phyloP scores from a whole-genome alignment of 2,888 invertebrate species.

The Eupithecia subumbrata region DNA sequence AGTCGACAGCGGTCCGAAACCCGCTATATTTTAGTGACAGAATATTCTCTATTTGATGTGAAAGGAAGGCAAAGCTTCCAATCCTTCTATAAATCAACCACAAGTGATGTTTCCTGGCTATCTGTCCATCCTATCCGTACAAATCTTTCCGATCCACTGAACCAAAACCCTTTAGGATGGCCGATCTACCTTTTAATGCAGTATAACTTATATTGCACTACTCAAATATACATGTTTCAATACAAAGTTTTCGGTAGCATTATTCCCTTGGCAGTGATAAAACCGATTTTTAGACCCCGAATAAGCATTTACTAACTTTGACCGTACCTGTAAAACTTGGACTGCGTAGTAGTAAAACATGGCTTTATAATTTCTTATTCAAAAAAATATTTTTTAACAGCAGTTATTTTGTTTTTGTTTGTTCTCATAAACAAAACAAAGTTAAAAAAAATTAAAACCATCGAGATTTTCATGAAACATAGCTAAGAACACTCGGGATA shows the following conservation, averaged over 20 bases:
- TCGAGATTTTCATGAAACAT: too few relatives aligned
- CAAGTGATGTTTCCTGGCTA: constrained; percentile 18
- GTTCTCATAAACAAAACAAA: not conserved
- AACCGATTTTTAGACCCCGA: constrained; percentile 35
- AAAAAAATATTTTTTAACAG: not conserved
- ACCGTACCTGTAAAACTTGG: constrained; percentile 4
- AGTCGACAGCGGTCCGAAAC: not conserved
- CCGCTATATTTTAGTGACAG: constrained; percentile 2
- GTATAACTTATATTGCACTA: constrained; percentile 22
- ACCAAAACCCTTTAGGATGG: constrained; percentile 20
- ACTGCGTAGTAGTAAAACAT: not conserved
- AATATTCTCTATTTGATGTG: constrained; percentile 9
- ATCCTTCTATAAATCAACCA: constrained; percentile 11
- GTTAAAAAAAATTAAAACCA: too few relatives aligned
- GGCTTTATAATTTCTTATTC: not conserved
- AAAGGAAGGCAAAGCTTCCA: not conserved
- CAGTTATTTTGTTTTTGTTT: not conserved
- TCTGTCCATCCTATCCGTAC: constrained; percentile 21
- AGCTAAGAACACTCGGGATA: too few relatives aligned
- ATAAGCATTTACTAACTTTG: constrained; percentile 38
- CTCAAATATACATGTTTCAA: constrained; percentile 43
- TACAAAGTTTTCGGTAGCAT: constrained; percentile 43
- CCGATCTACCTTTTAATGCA: constrained; percentile 14
- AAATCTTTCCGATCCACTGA: constrained; percentile 26
- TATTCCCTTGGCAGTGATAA: constrained; percentile 36